Conservation (phyloP, 2,113 vertebrate genomes). For the Cebidichthys violaceus region DNA sequence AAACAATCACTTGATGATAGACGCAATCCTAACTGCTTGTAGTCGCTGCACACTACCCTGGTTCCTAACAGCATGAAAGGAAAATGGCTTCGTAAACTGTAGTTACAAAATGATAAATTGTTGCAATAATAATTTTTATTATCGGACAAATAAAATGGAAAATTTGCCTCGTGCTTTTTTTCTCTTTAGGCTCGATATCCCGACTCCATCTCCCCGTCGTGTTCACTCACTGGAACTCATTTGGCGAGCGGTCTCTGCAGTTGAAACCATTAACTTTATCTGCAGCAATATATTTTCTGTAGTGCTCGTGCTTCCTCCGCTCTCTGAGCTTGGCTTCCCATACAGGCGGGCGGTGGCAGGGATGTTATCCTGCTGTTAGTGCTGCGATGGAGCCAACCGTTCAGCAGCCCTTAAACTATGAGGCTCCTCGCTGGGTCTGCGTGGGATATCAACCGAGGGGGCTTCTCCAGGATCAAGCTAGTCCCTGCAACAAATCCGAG, state of each 20-base stretch:
- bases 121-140: slow-evolving; percentile 20
- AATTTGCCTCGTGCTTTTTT: not conserved
- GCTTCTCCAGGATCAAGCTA: slow-evolving; percentile 16
- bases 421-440: slow-evolving; percentile 23
- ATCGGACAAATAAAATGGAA: not conserved
- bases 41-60: not conserved
- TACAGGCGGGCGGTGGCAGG: not conserved
- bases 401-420: not conserved
- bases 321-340: not conserved
- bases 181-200: not conserved
- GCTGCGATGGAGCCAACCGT: not conserved
- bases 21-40: not conserved
- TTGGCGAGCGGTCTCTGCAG: slow-evolving; percentile 40
- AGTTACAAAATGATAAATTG: not conserved
- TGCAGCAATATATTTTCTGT: slow-evolving; percentile 54
- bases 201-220: not conserved
- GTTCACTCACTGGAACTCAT: slow-evolving; percentile 21
- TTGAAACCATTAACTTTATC: slow-evolving; percentile 62
- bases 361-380: slow-evolving; percentile 13
- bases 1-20: slow-evolving; percentile 12
- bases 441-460: slow-evolving; percentile 11
- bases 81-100: not conserved
- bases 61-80: not conserved
- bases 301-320: not conserved
- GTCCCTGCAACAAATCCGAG: slow-evolving; percentile 4